A percentile compares a stretch with the other conserved stretches of the same genome.
Evolutionary conservation across 1,140 invertebrate genomes (phyloP).

Genomic region (Chlorops oryzae): DNA sequence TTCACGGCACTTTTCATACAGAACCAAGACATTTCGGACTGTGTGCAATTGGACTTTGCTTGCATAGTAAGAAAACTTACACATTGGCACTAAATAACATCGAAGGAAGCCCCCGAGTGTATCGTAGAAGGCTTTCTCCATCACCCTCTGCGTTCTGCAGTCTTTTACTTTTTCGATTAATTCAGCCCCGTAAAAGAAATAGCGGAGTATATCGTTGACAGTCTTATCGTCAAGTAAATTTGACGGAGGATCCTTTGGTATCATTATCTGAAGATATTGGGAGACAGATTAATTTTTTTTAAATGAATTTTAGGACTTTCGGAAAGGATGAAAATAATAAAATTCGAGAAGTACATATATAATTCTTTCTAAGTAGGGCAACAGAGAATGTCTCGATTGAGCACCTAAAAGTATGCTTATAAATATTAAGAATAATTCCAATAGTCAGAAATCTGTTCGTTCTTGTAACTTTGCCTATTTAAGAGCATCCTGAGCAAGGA

Average conservation of each 20-base stretch:
- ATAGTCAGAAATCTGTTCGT: too few relatives aligned
- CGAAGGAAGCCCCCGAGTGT: slow-evolving; percentile 37
- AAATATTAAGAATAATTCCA: too few relatives aligned
- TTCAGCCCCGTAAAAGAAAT: slow-evolving; percentile 36
- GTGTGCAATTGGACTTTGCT: slow-evolving; percentile 29
- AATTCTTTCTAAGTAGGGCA: too few relatives aligned
- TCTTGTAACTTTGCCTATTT: too few relatives aligned
- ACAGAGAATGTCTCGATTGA: too few relatives aligned
- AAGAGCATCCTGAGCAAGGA: too few relatives aligned
- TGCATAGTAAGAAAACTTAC: slow-evolving; percentile 40
- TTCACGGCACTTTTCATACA: slow-evolving; percentile 28
- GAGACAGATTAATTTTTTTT: too few relatives aligned
- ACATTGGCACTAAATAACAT: slow-evolving; percentile 32
- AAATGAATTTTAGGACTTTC: too few relatives aligned
- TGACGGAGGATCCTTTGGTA: slow-evolving; percentile 16
- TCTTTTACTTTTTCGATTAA: slow-evolving; percentile 25
- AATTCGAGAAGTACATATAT: too few relatives aligned
- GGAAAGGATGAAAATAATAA: too few relatives aligned
- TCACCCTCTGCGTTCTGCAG: slow-evolving; percentile 13
- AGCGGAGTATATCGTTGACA: slow-evolving; percentile 30
- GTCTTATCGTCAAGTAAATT: slow-evolving; percentile 16
- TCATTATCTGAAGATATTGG: slow-evolving; percentile 8
- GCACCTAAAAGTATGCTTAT: too few relatives aligned
- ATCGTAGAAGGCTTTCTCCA: slow-evolving; percentile 38
- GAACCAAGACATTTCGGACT: slow-evolving; percentile 22